These are phyloP conservation scores for Hirtodrosophila duncani DNA, from an alignment of 2,888 invertebrate genomes.

Conservation along the genomic window DNA sequence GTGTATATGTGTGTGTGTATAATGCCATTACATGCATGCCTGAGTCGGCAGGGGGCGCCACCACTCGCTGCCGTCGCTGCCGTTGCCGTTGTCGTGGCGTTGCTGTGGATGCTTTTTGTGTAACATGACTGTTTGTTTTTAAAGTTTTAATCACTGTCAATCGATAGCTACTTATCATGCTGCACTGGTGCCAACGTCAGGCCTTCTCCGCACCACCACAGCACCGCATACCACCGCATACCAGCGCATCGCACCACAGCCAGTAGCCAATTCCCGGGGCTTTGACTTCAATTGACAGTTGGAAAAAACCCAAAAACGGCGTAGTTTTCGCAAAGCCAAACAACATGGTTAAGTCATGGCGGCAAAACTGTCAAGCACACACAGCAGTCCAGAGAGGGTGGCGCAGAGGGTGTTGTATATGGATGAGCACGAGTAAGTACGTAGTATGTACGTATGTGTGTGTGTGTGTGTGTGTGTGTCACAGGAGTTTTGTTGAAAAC, in stretches of 20 bases:
- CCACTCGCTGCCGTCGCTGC: not conserved
- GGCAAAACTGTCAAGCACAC: constrained; percentile 59
- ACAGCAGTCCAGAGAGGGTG: not conserved
- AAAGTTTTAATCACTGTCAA: constrained; percentile 72
- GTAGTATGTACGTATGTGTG: too few relatives aligned
- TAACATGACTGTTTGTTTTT: constrained; percentile 69
- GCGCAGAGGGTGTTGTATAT: constrained; percentile 1
- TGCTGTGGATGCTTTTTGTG: constrained; percentile 29
- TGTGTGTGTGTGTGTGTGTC: too few relatives aligned
- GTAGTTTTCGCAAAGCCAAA: constrained; percentile 20
- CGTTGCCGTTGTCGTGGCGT: constrained; percentile 1
- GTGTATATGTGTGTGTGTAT: constrained; percentile 18
- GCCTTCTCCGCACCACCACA: not conserved
- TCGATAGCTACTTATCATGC: constrained; percentile 71
- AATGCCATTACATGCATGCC: constrained; percentile 66
- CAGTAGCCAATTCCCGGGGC: constrained; percentile 29
- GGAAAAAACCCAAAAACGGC: constrained; percentile 22
- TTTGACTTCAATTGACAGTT: constrained; percentile 46
- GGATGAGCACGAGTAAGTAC: constrained; percentile 61
- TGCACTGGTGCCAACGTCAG: constrained; percentile 35
- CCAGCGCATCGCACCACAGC: not conserved
- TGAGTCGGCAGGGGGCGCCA: constrained; percentile 26
- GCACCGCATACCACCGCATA: not conserved
- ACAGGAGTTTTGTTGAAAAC: too few relatives aligned
- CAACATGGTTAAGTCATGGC: constrained; percentile 55